Base-by-base conservation (phyloP, 2,113 vertebrate species). In the Excalfactoria chinensis region DNA sequence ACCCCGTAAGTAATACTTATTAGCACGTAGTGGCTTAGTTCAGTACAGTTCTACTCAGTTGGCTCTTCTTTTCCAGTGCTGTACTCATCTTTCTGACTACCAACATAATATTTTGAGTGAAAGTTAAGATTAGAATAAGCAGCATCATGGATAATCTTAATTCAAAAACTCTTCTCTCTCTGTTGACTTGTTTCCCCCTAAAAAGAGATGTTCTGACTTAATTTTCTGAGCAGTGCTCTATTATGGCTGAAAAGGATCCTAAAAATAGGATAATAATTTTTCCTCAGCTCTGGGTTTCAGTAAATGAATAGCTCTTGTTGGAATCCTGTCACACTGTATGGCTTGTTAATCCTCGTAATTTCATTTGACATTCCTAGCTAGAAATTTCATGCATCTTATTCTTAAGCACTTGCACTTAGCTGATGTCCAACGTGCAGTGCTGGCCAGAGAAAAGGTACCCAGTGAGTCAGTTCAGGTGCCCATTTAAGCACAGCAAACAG, bases 341-440 rank as follows among this genome's bases (percentile, higher is more conserved):
- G 28, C 18, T 64, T 46, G 14, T 72, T 51, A 72, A 35, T 40
- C 37, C 37, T 32, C 9, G 1, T 37, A n/a, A 37, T 26, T 63
- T 30, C 20, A 58, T 37, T 40, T 69, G 37, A 11, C 14, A 2
- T 46, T 49, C 40, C 58, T 48, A 55, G n/a, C n/a, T 30, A 23
- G 53, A 58, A 59, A 26, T 73, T 5, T 72, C 62, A 15, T 1
- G 4, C 40, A 0, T 51, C 21, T 88, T 37, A 7, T 10, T 76
- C 49, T 67, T 41, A 2, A 0, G 1, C 8, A 4, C 37, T 53
- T 53, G 10, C 26, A 26, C 58, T 43, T 28, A 79, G 48, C n/a
- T 76, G 66, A 6, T 40, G 28, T 71, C 40, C 62, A 43, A 72
- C 58, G 9, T 37, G 35, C 26, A 21, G 30, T 16, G 46, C 79